Base-by-base conservation (phyloP, 2,797 vertebrate species). In the Cossypha dichroa region DNA sequence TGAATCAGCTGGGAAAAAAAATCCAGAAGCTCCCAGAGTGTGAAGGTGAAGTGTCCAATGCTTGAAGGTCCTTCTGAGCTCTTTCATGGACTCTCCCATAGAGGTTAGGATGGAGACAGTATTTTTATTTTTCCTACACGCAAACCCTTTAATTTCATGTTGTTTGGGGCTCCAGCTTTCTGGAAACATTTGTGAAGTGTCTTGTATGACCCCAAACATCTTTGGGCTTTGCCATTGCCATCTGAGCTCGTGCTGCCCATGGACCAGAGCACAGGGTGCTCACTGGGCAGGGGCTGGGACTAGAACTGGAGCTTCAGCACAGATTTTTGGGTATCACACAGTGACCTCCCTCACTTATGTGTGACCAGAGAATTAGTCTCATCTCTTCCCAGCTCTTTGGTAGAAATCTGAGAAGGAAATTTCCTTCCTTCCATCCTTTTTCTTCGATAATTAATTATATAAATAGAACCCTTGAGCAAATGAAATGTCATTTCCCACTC, bases 401-500 rank as follows among this genome's bases (percentile, higher is more conserved):
- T 75, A 41, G 58, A 56, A 80, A 83, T 85, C 51, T 73, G 74
- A 86, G 77, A 43, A 78, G 62, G 55, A 52, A 28, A 69, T 22
- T 49, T 22, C 36, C 81, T 48, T 25, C 34, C 15, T 31, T n/a
- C 13, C 1, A 23, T 12, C n/a, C 45, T 6, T 67, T 91, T 91
- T 20, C 34, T 83, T 60, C 40, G 66, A 36, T 86, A 96, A 96
- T 95, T 95, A 97, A 94, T 63, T 95, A 97, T 95, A 96, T 95
- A 96, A 94, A 81, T 88, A 88, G 85, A 93, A 90, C 76, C 93
- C 94, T 69, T 91, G 93, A 96, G 91, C 94, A 97, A 95, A 96
- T 86, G 91, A 91, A 96, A 95, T 96, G 93, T 95, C 94, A 96
- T 95, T 96, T 97, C 88, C 93, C 94, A 96, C 88, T 91, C 96